Evolutionary conservation across 2,888 invertebrate species (phyloP).

Genomic region (Patella depressa): DNA sequence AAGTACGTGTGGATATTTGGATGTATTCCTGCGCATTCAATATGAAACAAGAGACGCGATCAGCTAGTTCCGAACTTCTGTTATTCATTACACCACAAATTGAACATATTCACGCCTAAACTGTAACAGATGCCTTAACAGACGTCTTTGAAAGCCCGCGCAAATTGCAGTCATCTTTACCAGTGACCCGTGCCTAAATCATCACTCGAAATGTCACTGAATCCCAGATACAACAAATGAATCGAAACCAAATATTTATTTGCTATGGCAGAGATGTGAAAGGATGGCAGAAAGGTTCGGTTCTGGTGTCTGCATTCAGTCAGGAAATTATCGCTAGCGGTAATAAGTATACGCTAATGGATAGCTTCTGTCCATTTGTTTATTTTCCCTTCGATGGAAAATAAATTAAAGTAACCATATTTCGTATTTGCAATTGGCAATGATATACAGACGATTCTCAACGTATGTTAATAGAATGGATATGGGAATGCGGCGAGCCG

Average conservation of each 20-base stretch:
- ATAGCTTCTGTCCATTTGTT: conserved; percentile 3
- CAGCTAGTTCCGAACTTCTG: not conserved
- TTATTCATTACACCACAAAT: conserved; percentile 1
- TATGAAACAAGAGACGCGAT: not conserved
- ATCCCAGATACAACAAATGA: not conserved
- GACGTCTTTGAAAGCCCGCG: not conserved
- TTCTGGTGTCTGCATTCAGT: no score
- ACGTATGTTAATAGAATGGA: no score
- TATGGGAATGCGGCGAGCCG: no score
- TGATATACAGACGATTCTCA: no score
- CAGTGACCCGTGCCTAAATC: conserved; percentile 2
- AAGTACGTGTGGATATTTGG: no score
- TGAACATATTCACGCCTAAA: conserved; percentile 7
- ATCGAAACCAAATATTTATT: conserved; percentile 4
- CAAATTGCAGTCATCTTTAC: not conserved
- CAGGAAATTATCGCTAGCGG: no score
- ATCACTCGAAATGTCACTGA: not conserved
- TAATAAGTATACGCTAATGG: not conserved
- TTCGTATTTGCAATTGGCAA: no score
- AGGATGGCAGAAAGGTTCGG: no score
- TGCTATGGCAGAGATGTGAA: not conserved
- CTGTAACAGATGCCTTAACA: not conserved
- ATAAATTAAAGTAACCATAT: not conserved
- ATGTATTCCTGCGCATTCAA: no score
- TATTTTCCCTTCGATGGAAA: not conserved